These are phyloP conservation scores for Trinectes maculatus DNA, from an alignment of 2,113 vertebrate genomes.

Conservation along the genomic window DNA sequence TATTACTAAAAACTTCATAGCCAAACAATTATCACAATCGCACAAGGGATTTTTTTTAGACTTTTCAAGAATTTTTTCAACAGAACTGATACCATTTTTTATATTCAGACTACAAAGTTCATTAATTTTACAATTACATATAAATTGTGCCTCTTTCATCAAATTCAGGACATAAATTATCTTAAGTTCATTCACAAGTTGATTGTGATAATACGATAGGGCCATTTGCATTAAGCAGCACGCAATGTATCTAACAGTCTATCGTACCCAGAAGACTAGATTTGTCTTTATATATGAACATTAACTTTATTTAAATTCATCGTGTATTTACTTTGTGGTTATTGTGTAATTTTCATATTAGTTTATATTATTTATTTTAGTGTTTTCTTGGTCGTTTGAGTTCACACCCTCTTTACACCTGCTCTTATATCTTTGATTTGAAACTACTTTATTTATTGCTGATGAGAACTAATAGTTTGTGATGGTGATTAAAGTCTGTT, in stretches of 20 bases:
- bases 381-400: neutral
- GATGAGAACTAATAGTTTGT: conserved; percentile 14
- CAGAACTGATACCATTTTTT: too few species aligned
- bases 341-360: conserved; percentile 5
- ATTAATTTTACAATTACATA: neutral
- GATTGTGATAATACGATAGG: neutral
- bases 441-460: conserved; percentile 52
- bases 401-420: too few species aligned
- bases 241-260: neutral
- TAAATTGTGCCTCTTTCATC: neutral
- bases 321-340: conserved; percentile 6
- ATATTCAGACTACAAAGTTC: too few species aligned
- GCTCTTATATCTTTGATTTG: conserved; percentile 27
- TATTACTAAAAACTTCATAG: neutral
- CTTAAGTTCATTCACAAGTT: neutral
- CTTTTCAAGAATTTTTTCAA: too few species aligned
- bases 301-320: conserved; percentile 6
- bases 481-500: conserved; percentile 19
- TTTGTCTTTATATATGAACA: conserved; percentile 10
- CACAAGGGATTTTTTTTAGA: too few species aligned
- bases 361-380: conserved; percentile 16
- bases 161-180: neutral
- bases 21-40: too few species aligned
- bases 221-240: neutral
- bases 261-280: neutral